phyloP scores from a whole-genome alignment of 2,113 vertebrate genomes.

The Poeciliopsis prolifica region DNA sequence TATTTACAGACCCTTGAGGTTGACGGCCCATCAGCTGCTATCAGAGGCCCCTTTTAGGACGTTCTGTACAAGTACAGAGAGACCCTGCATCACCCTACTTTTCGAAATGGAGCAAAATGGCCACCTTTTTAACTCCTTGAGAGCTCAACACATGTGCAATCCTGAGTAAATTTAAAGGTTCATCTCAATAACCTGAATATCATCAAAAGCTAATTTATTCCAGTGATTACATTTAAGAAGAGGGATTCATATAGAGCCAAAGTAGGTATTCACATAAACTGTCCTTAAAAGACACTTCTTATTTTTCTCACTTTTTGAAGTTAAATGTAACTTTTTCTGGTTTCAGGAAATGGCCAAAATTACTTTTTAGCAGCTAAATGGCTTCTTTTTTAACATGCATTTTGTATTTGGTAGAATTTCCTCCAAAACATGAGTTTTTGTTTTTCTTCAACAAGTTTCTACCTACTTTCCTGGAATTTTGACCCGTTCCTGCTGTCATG shows the following conservation, averaged over 20 bases:
- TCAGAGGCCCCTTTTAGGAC: slow-evolving; percentile 27
- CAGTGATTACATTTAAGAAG: background rate
- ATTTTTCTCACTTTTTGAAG: too few species aligned
- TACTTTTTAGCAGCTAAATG: too few species aligned
- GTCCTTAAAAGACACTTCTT: too few species aligned
- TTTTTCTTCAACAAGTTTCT: too few species aligned
- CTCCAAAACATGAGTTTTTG: too few species aligned
- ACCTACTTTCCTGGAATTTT: background rate
- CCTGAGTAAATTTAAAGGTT: slow-evolving; percentile 29
- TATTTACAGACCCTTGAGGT: slow-evolving; percentile 35
- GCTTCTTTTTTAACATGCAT: too few species aligned
- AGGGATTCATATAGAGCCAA: too few species aligned
- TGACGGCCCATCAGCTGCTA: slow-evolving; percentile 45
- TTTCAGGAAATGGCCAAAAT: background rate
- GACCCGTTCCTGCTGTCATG: background rate
- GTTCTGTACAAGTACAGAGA: slow-evolving; percentile 17
- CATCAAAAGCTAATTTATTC: background rate
- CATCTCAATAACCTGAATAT: background rate
- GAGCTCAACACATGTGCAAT: slow-evolving; percentile 50
- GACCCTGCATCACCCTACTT: slow-evolving; percentile 40
- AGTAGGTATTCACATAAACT: too few species aligned
- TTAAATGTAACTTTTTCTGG: background rate
- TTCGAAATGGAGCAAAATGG: slow-evolving; percentile 33
- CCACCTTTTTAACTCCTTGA: slow-evolving; percentile 41
- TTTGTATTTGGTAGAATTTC: too few species aligned